A percentile compares a stretch with the other conserved stretches of the same genome.
phyloP scores from a whole-genome alignment of 2,888 invertebrate species.

The Volucella inanis region DNA sequence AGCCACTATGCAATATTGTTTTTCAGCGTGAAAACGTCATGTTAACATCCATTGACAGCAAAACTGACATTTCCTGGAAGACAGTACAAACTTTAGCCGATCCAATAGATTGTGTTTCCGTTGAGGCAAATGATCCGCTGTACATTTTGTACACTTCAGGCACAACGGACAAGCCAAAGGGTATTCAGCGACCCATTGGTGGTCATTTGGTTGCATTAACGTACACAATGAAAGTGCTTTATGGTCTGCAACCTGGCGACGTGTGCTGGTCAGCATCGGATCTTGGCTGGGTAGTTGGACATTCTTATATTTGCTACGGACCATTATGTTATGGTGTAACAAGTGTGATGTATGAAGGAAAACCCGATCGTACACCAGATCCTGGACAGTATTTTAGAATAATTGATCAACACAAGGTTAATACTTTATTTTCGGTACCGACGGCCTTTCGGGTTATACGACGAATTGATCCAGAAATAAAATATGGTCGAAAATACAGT shows the following conservation, averaged over 20 bases:
- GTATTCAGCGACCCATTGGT: slow-evolving; percentile 93
- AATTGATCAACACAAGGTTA: slow-evolving; percentile 93
- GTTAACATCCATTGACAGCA: slow-evolving; percentile 85
- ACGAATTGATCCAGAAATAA: slow-evolving; percentile 90
- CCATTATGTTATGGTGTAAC: slow-evolving; percentile 92
- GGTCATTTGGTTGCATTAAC: slow-evolving; percentile 93
- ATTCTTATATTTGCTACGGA: slow-evolving; percentile 96
- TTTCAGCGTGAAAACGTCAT: slow-evolving; percentile 90
- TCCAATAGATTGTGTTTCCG: slow-evolving; percentile 91
- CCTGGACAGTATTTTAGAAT: slow-evolving; percentile 96
- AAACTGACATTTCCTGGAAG: slow-evolving; percentile 91
- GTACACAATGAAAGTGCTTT: slow-evolving; percentile 93
- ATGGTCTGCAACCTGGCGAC: slow-evolving; percentile 90
- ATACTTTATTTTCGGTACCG: slow-evolving; percentile 94
- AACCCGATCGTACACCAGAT: slow-evolving; percentile 97
- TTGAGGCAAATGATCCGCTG: slow-evolving; percentile 94
- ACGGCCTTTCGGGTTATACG: slow-evolving; percentile 93
- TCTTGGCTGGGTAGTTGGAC: slow-evolving; percentile 95
- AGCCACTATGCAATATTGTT: slow-evolving; percentile 91
- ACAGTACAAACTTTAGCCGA: slow-evolving; percentile 87
- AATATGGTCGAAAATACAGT: slow-evolving; percentile 88
- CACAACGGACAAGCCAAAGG: slow-evolving; percentile 89
- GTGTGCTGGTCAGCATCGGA: slow-evolving; percentile 94
- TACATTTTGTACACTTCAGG: slow-evolving; percentile 97
- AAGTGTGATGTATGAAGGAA: slow-evolving; percentile 94